phyloP scores from a whole-genome alignment of 2,113 vertebrate genomes.

The Rousettus leschenaultii region DNA sequence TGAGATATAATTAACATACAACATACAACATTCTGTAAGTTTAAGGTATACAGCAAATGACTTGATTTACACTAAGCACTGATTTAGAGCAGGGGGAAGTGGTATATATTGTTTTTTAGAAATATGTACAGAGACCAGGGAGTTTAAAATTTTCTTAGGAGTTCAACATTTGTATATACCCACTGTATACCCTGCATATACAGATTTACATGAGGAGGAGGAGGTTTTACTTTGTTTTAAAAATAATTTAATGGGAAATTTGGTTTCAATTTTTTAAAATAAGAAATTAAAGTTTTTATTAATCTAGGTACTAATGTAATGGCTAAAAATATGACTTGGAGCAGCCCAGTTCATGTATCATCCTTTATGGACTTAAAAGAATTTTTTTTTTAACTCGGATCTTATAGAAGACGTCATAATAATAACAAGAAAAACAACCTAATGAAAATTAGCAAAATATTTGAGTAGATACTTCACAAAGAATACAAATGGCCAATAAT shows the following conservation, averaged over 20 bases:
- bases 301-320: background rate
- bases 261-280: background rate
- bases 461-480: conserved; percentile 7
- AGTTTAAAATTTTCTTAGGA: background rate
- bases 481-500: background rate
- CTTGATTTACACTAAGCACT: background rate
- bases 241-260: conserved; percentile 25
- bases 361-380: conserved; percentile 36
- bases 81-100: background rate
- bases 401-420: background rate
- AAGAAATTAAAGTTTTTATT: background rate
- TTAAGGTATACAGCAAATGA: background rate
- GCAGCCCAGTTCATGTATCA: background rate
- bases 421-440: conserved; percentile 32
- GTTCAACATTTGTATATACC: background rate
- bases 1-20: background rate
- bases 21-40: background rate
- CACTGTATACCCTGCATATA: background rate
- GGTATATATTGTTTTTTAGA: background rate
- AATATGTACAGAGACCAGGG: background rate
- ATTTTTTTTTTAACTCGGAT: conserved; percentile 16
- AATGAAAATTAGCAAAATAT: conserved; percentile 8
- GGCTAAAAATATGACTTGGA: background rate
- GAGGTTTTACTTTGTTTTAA: background rate
- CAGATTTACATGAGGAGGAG: background rate